Evolutionary conservation across 2,888 invertebrate genomes (phyloP).

Genomic region (Dryadula phaetusa): DNA sequence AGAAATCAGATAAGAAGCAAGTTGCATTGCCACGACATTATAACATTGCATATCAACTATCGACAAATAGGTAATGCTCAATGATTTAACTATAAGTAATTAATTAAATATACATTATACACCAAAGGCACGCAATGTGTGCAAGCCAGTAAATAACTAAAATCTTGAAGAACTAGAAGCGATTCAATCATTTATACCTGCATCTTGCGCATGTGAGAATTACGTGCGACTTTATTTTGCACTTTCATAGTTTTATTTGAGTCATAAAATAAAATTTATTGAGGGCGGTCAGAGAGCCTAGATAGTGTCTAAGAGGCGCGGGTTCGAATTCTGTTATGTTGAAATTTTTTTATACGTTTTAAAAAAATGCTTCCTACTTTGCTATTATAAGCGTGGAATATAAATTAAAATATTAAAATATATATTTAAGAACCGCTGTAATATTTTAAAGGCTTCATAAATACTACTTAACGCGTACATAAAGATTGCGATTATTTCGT

Average conservation of each 20-base stretch:
- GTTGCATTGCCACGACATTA: background rate
- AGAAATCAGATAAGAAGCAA: background rate
- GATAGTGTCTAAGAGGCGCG: too few species aligned
- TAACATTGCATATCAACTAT: background rate
- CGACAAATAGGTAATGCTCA: slow-evolving; percentile 15
- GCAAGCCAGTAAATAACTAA: background rate
- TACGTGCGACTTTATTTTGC: background rate
- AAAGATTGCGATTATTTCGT: too few species aligned
- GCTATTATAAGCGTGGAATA: too few species aligned
- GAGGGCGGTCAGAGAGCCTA: too few species aligned
- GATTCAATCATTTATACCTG: slow-evolving; percentile 2
- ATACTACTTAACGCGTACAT: too few species aligned
- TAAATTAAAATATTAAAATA: too few species aligned
- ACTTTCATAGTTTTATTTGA: background rate
- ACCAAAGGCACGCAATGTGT: slow-evolving; percentile 20
- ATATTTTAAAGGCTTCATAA: too few species aligned
- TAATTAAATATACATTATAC: background rate
- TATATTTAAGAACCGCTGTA: too few species aligned
- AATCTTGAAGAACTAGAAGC: slow-evolving; percentile 11
- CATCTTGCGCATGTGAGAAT: background rate
- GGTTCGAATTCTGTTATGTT: too few species aligned
- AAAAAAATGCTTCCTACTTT: too few species aligned
- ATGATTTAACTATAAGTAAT: background rate
- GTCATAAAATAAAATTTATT: too few species aligned
- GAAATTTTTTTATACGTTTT: too few species aligned